Evolutionary conservation across 2,797 vertebrate species (phyloP).

Genomic region (Myoxocephalus aenaeus): DNA sequence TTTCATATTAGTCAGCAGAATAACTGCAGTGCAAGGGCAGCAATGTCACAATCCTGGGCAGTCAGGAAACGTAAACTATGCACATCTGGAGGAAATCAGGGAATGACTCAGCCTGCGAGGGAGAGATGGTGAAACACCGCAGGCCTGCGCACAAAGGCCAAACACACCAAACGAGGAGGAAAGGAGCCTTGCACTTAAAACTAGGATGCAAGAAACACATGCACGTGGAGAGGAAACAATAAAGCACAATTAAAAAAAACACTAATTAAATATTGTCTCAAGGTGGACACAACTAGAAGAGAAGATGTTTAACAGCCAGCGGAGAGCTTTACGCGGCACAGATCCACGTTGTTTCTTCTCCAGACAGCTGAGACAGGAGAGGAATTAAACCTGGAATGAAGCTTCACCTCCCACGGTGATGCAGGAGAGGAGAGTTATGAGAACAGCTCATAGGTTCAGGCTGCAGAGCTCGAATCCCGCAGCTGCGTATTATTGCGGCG

Average conservation of each 20-base stretch:
- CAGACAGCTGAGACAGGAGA: neutral
- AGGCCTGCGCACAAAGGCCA: constrained; percentile 62
- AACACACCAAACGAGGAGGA: constrained; percentile 34
- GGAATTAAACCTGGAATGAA: neutral
- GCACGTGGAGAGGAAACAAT: neutral
- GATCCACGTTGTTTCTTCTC: neutral
- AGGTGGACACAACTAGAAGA: neutral
- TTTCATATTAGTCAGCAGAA: constrained; percentile 71
- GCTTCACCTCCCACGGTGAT: neutral
- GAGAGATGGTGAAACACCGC: constrained; percentile 80
- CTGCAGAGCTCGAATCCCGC: neutral
- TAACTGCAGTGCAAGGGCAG: constrained; percentile 51
- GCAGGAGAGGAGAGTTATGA: neutral
- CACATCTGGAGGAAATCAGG: constrained; percentile 86
- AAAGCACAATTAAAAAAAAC: neutral
- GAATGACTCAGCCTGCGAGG: constrained; percentile 81
- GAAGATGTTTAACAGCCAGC: too few relatives aligned
- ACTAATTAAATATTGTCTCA: neutral
- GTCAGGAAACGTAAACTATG: constrained; percentile 78
- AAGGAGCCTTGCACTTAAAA: constrained; percentile 15
- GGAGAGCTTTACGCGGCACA: too few relatives aligned
- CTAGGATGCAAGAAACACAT: neutral
- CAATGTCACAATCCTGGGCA: constrained; percentile 78
- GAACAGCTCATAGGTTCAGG: neutral
- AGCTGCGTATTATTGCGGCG: neutral